Evolutionary conservation across 2,113 vertebrate species (phyloP).

Genomic region (Crotalus viridis): DNA sequence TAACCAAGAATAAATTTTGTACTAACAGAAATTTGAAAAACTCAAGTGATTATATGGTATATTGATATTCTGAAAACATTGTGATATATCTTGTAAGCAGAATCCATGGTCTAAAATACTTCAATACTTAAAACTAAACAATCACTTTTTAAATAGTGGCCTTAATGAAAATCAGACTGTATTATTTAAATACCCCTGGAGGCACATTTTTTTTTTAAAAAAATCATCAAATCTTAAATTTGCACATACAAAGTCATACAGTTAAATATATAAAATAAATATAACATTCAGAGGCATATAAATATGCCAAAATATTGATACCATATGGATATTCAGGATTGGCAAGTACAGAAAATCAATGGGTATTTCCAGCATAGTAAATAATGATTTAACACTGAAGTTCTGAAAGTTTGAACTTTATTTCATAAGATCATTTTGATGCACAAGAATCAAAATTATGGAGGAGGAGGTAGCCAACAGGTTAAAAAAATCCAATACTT

Average conservation of each 20-base stretch:
- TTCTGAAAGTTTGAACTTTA: background rate
- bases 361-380: background rate
- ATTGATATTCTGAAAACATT: slow-evolving; percentile 26
- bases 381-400: background rate
- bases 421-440: background rate
- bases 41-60: background rate
- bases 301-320: background rate
- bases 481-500: background rate
- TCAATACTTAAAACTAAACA: background rate
- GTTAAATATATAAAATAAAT: background rate
- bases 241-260: background rate
- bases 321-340: background rate
- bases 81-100: background rate
- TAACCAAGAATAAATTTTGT: slow-evolving; percentile 43
- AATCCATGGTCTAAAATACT: slow-evolving; percentile 18
- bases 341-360: background rate
- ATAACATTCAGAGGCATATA: background rate
- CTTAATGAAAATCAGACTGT: background rate
- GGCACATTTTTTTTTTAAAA: background rate
- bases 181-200: background rate
- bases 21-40: slow-evolving; percentile 35
- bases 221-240: background rate
- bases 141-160: background rate
- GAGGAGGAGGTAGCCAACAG: background rate
- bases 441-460: background rate